Base-by-base conservation (phyloP, 1,140 invertebrate genomes). In the Sipha flava region DNA sequence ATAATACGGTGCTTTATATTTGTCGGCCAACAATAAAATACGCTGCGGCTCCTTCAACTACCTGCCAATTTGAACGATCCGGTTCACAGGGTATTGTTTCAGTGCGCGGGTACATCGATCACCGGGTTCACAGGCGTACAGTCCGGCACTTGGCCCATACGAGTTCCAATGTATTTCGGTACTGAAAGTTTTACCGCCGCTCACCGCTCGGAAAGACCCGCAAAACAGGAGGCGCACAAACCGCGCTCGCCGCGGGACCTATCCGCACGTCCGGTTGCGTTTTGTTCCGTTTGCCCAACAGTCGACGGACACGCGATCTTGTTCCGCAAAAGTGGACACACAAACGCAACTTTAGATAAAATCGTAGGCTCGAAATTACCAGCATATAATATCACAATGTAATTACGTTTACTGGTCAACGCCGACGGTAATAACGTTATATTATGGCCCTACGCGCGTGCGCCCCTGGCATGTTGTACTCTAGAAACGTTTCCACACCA, bases 241-340 rank as follows among this genome's bases (percentile, higher is more conserved):
- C 14, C 29, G 52, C 31, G 40, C 23, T 59, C 43, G 43, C 52
- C 14, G 49, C 31, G 31, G 23, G 72, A 75, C 72, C 49, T 29
- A 31, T 37, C n/a, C 72, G 34, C 73, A 77, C 49, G 49, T 77
- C 49, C 47, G 31, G 52, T 77, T 40, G 37, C 16, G 23, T 77
- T 77, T 77, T 40, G 49, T 57, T 40, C 26, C 49, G 21, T 54
- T 54, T 52, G 68, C 43, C 43, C 40, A 7, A 45, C 29, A 23
- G 68, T 21, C 43, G 16, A 10, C 43, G 37, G 43, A 77, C 73
- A 77, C 73, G 73, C 73, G 73, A 77, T 77, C 31, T 59, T 77
- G 73, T 77, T 77, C 73, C 73, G 73, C 73, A 77, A 77, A 77
- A 77, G 73, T 43, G 73, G 73, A 43, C 52, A 77, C 73, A 77